Evolutionary conservation across 2,113 vertebrate species (phyloP).

Genomic region (Microtus montanus): DNA sequence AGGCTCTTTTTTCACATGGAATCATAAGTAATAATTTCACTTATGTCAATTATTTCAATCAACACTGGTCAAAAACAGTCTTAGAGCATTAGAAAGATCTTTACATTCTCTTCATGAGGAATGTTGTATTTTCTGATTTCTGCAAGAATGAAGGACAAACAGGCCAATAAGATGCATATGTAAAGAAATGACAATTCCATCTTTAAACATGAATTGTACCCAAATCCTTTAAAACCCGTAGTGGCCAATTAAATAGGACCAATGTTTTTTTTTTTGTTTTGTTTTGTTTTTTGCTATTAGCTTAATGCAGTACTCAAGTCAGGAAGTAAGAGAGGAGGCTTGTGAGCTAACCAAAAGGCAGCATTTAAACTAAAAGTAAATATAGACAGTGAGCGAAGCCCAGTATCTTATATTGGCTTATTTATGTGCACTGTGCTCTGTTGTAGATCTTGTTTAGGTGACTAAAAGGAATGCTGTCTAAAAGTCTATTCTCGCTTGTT

Average conservation of each 20-base stretch:
- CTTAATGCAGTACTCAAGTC: background rate
- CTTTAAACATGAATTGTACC: background rate
- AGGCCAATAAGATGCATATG: background rate
- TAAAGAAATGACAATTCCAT: background rate
- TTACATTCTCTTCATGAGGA: background rate
- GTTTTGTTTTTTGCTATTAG: background rate
- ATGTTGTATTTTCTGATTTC: conserved; percentile 25
- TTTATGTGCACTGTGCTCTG: background rate
- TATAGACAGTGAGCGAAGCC: background rate
- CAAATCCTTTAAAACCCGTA: background rate
- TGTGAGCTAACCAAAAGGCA: background rate
- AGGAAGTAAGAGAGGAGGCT: background rate
- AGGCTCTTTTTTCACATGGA: background rate
- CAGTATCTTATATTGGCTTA: background rate
- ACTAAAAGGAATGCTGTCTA: background rate
- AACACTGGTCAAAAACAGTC: background rate
- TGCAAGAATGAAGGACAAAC: background rate
- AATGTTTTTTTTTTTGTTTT: background rate
- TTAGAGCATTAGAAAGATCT: background rate
- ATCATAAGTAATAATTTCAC: background rate
- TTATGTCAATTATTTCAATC: background rate
- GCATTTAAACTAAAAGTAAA: background rate
- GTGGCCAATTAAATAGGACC: background rate
- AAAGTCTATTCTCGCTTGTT: background rate
- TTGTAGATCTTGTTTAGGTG: background rate